phyloP scores from a whole-genome alignment of 2,113 vertebrate species.

The Ranitomeya imitator region DNA sequence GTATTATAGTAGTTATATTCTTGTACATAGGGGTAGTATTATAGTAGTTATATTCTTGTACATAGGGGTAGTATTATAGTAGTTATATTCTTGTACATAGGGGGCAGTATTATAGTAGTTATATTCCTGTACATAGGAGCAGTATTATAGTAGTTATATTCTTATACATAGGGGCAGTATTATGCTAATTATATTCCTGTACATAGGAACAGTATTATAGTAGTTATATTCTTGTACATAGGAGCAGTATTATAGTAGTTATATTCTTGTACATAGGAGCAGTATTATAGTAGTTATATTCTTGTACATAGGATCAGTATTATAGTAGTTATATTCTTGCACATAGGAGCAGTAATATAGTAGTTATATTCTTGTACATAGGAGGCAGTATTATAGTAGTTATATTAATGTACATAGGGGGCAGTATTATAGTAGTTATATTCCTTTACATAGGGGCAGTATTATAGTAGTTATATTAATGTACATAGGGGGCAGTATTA shows the following conservation, averaged over 20 bases:
- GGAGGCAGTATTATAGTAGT: slow-evolving; percentile 1
- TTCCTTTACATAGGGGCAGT: slow-evolving; percentile 1
- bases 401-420: neutral
- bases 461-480: neutral
- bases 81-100: slow-evolving; percentile 4
- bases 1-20: neutral
- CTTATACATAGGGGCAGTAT: neutral
- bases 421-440: neutral
- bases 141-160: slow-evolving; percentile 18
- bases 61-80: slow-evolving; percentile 6
- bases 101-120: slow-evolving; percentile 14
- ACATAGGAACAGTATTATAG: slow-evolving; percentile 1
- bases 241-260: too few relatives aligned
- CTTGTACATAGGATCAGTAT: too few relatives aligned
- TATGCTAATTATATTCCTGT: neutral
- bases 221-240: neutral
- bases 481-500: too few relatives aligned
- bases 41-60: slow-evolving; percentile 12
- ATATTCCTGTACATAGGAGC: slow-evolving; percentile 3
- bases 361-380: slow-evolving; percentile 10
- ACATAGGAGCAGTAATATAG: neutral
- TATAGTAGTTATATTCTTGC: too few relatives aligned
- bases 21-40: neutral
- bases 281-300: too few relatives aligned
- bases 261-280: too few relatives aligned